Conservation (phyloP, 2,797 vertebrate species). For the Coracias cyanogaster region DNA sequence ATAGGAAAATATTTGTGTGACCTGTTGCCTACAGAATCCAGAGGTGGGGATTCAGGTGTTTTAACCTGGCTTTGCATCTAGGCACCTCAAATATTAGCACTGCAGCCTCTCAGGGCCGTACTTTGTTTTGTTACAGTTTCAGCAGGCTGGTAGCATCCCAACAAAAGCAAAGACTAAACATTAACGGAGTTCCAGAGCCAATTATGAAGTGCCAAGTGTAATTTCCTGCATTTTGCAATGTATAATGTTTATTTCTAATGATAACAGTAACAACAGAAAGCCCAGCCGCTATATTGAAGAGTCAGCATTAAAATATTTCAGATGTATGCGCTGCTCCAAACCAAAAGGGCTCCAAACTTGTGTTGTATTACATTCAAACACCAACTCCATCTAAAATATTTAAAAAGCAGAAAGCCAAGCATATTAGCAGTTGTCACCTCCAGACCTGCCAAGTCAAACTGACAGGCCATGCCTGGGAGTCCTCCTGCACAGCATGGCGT, state of each 20-base stretch:
- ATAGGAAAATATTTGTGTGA: not conserved
- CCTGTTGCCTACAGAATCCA: not conserved
- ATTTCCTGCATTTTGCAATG: slow-evolving; percentile 12
- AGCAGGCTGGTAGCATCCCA: not conserved
- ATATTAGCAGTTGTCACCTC: not conserved
- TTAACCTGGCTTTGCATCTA: not conserved
- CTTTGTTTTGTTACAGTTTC: not conserved
- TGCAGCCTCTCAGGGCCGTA: not conserved
- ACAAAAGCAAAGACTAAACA: not conserved
- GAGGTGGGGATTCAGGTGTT: not conserved
- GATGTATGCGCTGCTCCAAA: not conserved
- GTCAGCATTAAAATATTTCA: not conserved
- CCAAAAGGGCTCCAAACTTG: not conserved
- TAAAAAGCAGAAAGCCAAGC: not conserved
- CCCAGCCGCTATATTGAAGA: not conserved
- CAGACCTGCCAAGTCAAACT: not conserved
- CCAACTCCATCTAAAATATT: not conserved
- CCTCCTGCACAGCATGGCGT: not conserved
- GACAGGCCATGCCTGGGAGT: not conserved
- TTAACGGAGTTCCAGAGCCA: not conserved
- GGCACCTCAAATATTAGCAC: not conserved
- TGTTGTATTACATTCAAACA: not conserved
- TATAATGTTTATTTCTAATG: slow-evolving; percentile 8
- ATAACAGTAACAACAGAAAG: not conserved
- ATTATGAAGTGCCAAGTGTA: not conserved